Evolutionary conservation across 2,888 invertebrate genomes (phyloP).

Genomic region (Arrhopalites spinosus): DNA sequence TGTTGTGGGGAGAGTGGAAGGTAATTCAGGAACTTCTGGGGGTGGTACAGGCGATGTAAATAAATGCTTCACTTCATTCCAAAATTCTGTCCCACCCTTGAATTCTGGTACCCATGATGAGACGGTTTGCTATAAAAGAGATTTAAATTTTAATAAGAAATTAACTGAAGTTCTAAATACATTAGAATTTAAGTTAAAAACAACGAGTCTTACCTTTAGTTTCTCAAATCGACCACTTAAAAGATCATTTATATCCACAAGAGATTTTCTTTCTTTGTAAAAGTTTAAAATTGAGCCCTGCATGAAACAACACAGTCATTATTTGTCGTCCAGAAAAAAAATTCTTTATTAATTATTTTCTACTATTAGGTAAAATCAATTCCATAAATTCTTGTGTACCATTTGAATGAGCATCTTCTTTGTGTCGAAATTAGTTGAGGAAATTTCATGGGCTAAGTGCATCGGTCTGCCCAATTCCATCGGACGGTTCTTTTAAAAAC

Average conservation of each 20-base stretch:
- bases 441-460: constrained; percentile 73
- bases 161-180: not conserved
- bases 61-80: constrained; percentile 52
- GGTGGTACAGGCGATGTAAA: constrained; percentile 39
- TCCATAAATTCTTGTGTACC: too few species aligned
- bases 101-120: constrained; percentile 52
- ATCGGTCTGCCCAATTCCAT: constrained; percentile 89
- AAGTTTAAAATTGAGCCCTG: constrained; percentile 52
- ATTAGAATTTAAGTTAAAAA: constrained; percentile 6
- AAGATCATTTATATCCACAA: constrained; percentile 54
- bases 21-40: not conserved
- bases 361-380: not conserved
- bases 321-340: not conserved
- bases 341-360: not conserved
- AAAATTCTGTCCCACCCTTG: constrained; percentile 52
- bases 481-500: constrained; percentile 70
- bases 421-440: constrained; percentile 48
- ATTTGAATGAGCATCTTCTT: constrained; percentile 51
- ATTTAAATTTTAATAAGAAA: constrained; percentile 16
- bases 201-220: constrained; percentile 53
- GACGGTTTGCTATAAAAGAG: constrained; percentile 46
- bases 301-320: not conserved
- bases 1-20: not conserved
- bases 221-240: constrained; percentile 51
- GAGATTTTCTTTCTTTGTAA: constrained; percentile 53